Base-by-base conservation (phyloP, 2,797 vertebrate species). In the Nothura maculosa region DNA sequence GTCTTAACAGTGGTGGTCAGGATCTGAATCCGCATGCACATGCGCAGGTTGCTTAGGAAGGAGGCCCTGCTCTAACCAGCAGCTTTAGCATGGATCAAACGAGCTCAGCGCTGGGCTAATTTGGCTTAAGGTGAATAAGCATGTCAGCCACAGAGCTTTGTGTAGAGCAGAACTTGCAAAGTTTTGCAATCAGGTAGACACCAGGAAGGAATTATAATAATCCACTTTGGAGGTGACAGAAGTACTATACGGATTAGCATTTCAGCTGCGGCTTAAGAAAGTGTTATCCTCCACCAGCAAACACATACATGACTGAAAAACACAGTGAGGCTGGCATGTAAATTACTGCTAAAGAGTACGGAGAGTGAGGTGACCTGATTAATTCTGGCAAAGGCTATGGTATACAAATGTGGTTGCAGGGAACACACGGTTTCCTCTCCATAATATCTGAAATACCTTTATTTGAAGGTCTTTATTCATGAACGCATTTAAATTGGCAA, bases 171-270 rank as follows among this genome's bases (percentile, higher is more conserved):
- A 93, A 90, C 72, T 92, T 90, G 68, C 89, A 87, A 95, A 94
- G 90, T 93, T 96, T 94, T 87, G 90, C 68, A 90, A 82, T 93
- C 94, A 82, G 90, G 94, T 90, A 94, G 87, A 60, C 81, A 94
- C 91, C 86, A 90, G 89, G 90, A 90, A 96, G 87, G 88, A 95
- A 94, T 95, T 95, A 90, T 76, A 94, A 85, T 95, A 95, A 96
- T 95, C 93, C 86, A 93, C 19, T 11, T 83, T 87, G 73, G 83
- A 95, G 89, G 89, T 87, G 94, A 92, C 93, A 94, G 83, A 89
- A 96, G 92, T 86, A 83, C 86, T 84, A 34, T 36, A 63, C 5
- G 84, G 84, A 96, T 96, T 95, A 96, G 77, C 50, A 61, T 87
- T 96, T 92, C 75, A 76, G 30, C 61, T 72, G 69, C 42, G 68